phyloP scores from a whole-genome alignment of 2,113 vertebrate species.

The Cyanoderma ruficeps region DNA sequence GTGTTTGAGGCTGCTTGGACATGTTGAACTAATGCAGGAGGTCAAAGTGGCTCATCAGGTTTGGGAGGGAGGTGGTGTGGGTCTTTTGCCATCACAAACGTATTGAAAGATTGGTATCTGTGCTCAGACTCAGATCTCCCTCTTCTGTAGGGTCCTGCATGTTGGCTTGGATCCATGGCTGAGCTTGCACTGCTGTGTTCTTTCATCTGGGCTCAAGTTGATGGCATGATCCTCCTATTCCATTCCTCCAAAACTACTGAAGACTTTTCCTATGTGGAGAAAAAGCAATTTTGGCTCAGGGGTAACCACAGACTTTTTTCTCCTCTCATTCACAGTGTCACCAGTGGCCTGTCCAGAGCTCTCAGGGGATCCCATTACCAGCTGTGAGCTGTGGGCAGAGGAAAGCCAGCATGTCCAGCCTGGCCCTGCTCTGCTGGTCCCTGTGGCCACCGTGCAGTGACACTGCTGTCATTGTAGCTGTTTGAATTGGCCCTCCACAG shows the following conservation, averaged over 20 bases:
- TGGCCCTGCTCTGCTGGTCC: neutral
- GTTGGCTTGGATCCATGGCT: neutral
- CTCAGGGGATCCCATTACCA: neutral
- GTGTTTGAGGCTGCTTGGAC: neutral
- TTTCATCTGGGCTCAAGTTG: neutral
- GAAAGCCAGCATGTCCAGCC: neutral
- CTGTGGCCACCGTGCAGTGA: neutral
- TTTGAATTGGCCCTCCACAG: neutral
- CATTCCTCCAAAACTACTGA: neutral
- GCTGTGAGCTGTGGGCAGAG: neutral
- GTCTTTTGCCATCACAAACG: neutral
- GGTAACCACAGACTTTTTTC: neutral
- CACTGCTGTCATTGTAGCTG: neutral
- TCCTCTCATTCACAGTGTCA: neutral
- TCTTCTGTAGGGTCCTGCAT: neutral
- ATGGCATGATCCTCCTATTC: neutral
- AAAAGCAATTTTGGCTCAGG: neutral
- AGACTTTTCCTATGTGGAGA: neutral
- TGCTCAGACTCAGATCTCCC: neutral
- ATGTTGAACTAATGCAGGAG: neutral
- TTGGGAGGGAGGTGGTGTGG: neutral
- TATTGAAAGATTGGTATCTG: neutral
- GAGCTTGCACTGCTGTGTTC: neutral
- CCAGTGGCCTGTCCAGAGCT: neutral
- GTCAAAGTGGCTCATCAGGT: neutral